Conservation (phyloP, 2,113 vertebrate genomes). For the Sinocyclocheilus anshuiensis region DNA sequence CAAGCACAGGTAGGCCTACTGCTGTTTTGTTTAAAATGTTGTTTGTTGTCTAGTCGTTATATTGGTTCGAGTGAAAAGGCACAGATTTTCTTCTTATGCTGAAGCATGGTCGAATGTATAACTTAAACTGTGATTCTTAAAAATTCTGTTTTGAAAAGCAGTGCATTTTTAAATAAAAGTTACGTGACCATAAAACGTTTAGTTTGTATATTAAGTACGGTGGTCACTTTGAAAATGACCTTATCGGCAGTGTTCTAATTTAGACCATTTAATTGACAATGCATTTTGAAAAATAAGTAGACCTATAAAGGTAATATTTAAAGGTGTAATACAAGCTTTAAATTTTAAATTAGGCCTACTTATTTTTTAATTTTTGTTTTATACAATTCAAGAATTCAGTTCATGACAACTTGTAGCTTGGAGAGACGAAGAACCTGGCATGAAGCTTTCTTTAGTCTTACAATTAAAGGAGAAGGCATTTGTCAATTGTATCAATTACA, state of each 20-base stretch:
- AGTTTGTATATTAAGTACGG: not conserved
- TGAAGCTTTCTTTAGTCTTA: not conserved
- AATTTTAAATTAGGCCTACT: not conserved
- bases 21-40: not conserved
- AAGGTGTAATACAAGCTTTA: not conserved
- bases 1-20: conserved; percentile 21
- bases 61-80: not conserved
- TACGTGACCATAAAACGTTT: not conserved
- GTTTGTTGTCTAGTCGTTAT: not conserved
- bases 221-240: not conserved
- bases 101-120: conserved; percentile 29
- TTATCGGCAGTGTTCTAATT: not conserved
- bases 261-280: not conserved
- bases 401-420: not conserved
- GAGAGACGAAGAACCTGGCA: not conserved
- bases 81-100: conserved; percentile 1
- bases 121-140: not conserved
- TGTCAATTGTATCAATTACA: not conserved
- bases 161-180: conserved; percentile 25
- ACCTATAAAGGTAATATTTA: no score
- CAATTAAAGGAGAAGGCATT: not conserved
- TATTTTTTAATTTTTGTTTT: not conserved
- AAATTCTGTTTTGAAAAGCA: conserved; percentile 7
- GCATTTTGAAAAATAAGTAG: not conserved
- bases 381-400: not conserved